Percentiles rank a stretch among this genome's conserved stretches.
Evolutionary conservation across 2,888 invertebrate species (phyloP).

Genomic region (Pristionchus mayeri): DNA sequence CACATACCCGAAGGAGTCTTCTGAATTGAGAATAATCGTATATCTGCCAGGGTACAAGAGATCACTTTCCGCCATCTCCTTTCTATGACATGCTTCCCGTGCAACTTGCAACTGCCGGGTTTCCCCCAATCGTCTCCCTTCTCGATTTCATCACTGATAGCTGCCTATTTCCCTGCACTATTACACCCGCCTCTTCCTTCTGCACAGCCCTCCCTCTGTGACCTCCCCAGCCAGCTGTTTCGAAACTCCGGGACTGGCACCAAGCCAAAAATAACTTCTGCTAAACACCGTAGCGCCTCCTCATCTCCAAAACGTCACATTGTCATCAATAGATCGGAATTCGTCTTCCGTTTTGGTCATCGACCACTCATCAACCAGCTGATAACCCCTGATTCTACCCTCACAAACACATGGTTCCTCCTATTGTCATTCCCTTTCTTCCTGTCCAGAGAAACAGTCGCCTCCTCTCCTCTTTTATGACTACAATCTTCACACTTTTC

Average conservation of each 20-base stretch:
- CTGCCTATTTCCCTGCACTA: neutral
- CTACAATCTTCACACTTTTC: neutral
- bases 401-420: neutral
- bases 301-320: neutral
- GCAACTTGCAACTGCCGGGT: neutral
- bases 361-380: neutral
- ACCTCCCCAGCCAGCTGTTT: neutral
- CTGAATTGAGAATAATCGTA: neutral
- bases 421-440: neutral
- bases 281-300: neutral
- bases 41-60: too few relatives aligned
- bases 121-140: neutral
- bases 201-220: neutral
- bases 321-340: neutral
- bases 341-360: neutral
- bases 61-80: neutral
- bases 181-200: neutral
- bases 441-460: conserved; percentile 11
- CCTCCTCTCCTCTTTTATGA: conserved; percentile 12
- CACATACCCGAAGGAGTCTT: conserved; percentile 6
- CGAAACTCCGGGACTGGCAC: neutral
- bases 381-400: neutral
- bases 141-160: conserved; percentile 18
- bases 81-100: neutral
- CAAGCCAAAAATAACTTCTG: neutral